phyloP scores from a whole-genome alignment of 53 echinoderm and acorn worm genomes.

The Luidia sarsii region DNA sequence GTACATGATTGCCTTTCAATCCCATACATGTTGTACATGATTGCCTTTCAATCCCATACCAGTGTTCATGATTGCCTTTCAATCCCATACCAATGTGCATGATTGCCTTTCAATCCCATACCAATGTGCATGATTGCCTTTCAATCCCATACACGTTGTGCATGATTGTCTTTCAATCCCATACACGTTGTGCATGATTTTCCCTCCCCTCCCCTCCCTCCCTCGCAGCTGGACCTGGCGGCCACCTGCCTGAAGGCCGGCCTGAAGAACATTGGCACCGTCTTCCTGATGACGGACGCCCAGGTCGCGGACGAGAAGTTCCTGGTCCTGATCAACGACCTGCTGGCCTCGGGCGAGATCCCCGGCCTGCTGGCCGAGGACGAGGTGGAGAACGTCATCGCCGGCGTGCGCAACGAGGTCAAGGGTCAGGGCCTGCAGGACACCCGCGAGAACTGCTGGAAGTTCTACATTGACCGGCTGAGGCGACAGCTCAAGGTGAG shows the following conservation, averaged over 20 bases:
- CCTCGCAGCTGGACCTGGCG: constrained; percentile 82
- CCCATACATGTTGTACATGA: too few relatives aligned
- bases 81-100: too few relatives aligned
- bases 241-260: constrained; percentile 85
- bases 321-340: constrained; percentile 95
- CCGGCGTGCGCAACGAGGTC: constrained; percentile 91
- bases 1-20: too few relatives aligned
- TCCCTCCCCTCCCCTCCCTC: too few relatives aligned
- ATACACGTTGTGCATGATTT: too few relatives aligned
- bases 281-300: constrained; percentile 98
- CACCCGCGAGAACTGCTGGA: constrained; percentile 97
- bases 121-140: too few relatives aligned
- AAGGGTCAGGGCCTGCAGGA: constrained; percentile 87
- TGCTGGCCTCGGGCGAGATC: constrained; percentile 91
- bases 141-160: too few relatives aligned
- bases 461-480: constrained; percentile 92
- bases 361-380: constrained; percentile 89
- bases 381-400: constrained; percentile 95
- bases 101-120: too few relatives aligned
- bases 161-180: too few relatives aligned
- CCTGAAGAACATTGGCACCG: constrained; percentile 87
- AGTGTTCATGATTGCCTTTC: too few relatives aligned
- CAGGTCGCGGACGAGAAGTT: constrained; percentile 97
- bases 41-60: too few relatives aligned
- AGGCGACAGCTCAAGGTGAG: constrained; percentile 86